Evolutionary conservation across 2,888 invertebrate genomes (phyloP), one percentile per base, ranked within the genome.

Genomic region (Spisula subtruncata): DNA sequence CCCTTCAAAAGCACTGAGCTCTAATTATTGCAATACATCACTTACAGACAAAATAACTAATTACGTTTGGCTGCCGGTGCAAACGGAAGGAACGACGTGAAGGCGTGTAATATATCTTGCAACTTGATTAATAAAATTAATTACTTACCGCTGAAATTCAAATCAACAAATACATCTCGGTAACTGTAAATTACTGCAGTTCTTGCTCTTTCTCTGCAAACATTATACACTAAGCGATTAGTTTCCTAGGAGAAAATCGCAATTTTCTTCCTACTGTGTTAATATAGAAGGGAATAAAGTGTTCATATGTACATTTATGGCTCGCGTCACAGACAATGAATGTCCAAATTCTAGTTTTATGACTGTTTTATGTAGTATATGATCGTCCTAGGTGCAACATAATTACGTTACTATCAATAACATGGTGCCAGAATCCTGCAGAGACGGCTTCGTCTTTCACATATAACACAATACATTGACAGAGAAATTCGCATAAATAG

Each of bases 221-320:
- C 25, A 66, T 25, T 25, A 66, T 25, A 66, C n/a, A 66, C 25
- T 25, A 66, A 66, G 25, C 25, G 60, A 66, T 66, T 66, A 25
- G 25, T 66, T 66, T 66, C 60, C 25, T 5, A 25, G 25, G 25
- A 66, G 60, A 66, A 66, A 66, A 25, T 66, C 60, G 60, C 60
- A 8, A 66, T n/a, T 66, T 66, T 25, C 60, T 25, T 66, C 25
- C n/a, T 25, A 25, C 25, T 10, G 60, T 66, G 60, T 66, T 25
- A 66, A 66, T 66, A 10, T 66, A 10, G 10, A 66, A 25, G 25
- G 60, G 25, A 66, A 25, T 66, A 51, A 8, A 51, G 5, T 51
- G 51, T 51, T 51, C 51, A 51, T 51, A n/a, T 25, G 60, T 66
- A 25, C 60, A 66, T 66, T 66, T 66, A 66, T 66, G 60, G 25